phyloP scores from a whole-genome alignment of 2,888 invertebrate genomes.

The Lydus trimaculatus region DNA sequence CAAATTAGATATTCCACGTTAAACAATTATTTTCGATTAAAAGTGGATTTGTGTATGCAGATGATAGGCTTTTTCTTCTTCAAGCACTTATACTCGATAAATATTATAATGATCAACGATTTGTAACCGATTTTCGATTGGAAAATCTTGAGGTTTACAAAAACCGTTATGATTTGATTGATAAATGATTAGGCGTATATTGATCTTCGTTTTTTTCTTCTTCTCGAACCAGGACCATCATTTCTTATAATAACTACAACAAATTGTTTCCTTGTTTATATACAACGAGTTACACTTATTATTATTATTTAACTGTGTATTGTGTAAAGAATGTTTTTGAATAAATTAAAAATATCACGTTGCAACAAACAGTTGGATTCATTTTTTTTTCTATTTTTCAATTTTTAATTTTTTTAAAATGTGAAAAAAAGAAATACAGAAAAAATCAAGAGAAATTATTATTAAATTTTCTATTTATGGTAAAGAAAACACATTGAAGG shows the following conservation, averaged over 20 bases:
- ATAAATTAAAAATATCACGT: slow-evolving; percentile 8
- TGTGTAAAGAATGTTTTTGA: slow-evolving; percentile 7
- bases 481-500: background rate
- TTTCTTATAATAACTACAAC: background rate
- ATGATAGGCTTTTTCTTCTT: too few species aligned
- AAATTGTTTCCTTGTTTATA: background rate
- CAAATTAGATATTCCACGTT: background rate
- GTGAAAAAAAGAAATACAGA: too few species aligned
- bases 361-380: background rate
- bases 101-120: background rate
- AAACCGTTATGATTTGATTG: background rate
- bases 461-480: slow-evolving; percentile 3
- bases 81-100: too few species aligned
- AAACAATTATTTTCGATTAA: too few species aligned
- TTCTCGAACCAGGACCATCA: background rate
- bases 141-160: background rate
- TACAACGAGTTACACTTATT: background rate
- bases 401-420: too few species aligned
- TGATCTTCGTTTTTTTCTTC: background rate
- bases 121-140: background rate
- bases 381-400: background rate
- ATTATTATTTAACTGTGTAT: slow-evolving; percentile 6
- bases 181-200: background rate
- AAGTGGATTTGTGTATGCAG: too few species aligned
- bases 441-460: background rate